Conservation (phyloP, 2,888 invertebrate species). For the Parnassius apollo region DNA sequence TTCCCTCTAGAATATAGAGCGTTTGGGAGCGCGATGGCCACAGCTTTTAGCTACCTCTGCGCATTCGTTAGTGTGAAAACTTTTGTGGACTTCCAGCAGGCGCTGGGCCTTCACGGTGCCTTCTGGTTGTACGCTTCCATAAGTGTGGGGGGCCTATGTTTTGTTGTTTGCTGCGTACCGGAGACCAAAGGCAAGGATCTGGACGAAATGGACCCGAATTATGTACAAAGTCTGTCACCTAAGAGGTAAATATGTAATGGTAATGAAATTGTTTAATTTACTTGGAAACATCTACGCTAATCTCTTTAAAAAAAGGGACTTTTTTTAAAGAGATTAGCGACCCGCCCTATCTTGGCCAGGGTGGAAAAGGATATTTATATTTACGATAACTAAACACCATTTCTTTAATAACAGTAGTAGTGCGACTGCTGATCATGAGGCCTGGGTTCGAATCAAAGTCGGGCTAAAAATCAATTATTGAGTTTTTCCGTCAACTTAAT, state of each 20-base stretch:
- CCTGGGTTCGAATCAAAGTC: too few relatives aligned
- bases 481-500: too few relatives aligned
- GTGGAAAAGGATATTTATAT: too few relatives aligned
- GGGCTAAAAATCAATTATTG: too few relatives aligned
- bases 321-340: too few relatives aligned
- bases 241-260: constrained; percentile 57
- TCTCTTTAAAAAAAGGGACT: too few relatives aligned
- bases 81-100: constrained; percentile 89
- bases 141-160: constrained; percentile 90
- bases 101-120: constrained; percentile 89
- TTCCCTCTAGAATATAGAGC: constrained; percentile 92
- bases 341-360: too few relatives aligned
- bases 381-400: too few relatives aligned
- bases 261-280: constrained; percentile 26
- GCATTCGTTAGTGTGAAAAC: constrained; percentile 93
- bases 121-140: constrained; percentile 94
- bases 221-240: constrained; percentile 75
- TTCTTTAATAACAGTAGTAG: too few relatives aligned
- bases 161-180: constrained; percentile 92
- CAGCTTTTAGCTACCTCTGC: constrained; percentile 92
- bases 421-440: too few relatives aligned
- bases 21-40: constrained; percentile 92
- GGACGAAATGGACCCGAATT: constrained; percentile 91
- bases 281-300: constrained; percentile 34
- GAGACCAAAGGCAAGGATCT: constrained; percentile 95